Base-by-base conservation (phyloP, 2,888 invertebrate genomes). In the Psylliodes chrysocephalus region DNA sequence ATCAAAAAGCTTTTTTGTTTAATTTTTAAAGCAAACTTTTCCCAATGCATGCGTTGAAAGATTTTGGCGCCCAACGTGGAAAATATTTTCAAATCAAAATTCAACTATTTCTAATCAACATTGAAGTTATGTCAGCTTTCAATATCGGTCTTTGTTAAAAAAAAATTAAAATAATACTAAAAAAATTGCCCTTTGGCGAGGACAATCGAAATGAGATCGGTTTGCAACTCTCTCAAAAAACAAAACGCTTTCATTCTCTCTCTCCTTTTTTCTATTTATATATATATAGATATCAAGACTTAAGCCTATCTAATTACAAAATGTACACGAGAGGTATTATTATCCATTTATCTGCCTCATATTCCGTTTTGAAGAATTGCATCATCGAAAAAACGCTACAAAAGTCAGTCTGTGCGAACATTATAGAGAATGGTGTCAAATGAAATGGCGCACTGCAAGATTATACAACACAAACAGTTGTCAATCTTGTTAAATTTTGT, bases 151-250 rank as follows among this genome's bases (percentile, higher is more conserved):
- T n/a, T 40, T 40, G 40, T 56, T 49, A 56, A 66, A 63, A 71
- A 66, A 63, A 73, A 75, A 73, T 76, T 75, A 76, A 75, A 75
- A 73, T 76, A 76, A 76, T 76, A 76, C 72, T 72, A 67, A 71
- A 69, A 67, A 67, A 69, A 69, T 70, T 68, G 66, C 54, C 66
- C 5, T 2, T 49, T 14, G n/a, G 40, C 12, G 57, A 56, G n/a
- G n/a, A 56, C 60, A 57, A 38, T 57, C n/a, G 71, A 69, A 70
- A 70, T 76, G 77, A 76, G 77, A 75, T 76, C 75, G 55, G 68
- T 15, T 67, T 66, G 67, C 66, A 70, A 69, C 60, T 66, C 63
- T 66, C 63, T 66, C 61, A 63, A 67, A 52, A 63, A 49, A 30
- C 35, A 52, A 63, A 49, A 30, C 35, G 33, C 28, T 42, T 14